These are phyloP conservation scores for Apis dorsata DNA, from an alignment of 1,140 invertebrate species.

Conservation along the genomic window DNA sequence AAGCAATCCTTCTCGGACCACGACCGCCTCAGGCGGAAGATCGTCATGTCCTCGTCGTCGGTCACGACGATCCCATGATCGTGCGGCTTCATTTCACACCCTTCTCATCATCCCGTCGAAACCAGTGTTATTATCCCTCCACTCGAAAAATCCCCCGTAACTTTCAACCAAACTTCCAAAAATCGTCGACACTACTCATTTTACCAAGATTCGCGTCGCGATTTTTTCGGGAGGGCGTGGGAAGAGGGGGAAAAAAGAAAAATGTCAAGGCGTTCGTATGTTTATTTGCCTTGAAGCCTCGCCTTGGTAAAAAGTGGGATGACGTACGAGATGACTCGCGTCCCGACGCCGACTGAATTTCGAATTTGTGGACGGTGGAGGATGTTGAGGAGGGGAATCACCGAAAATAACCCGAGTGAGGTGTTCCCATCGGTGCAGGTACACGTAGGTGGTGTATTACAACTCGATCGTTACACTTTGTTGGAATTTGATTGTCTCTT, in stretches of 20 bases:
- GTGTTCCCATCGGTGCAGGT: conserved; percentile 41
- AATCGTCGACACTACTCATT: neutral
- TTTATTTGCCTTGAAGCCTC: conserved; percentile 1
- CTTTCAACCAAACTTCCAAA: neutral
- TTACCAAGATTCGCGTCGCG: neutral
- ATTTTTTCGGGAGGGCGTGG: neutral
- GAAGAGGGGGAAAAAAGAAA: neutral
- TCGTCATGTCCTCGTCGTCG: conserved; percentile 41
- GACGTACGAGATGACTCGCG: conserved; percentile 47
- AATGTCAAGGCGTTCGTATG: conserved; percentile 35
- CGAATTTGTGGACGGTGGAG: conserved; percentile 48
- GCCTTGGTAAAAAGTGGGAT: conserved; percentile 29
- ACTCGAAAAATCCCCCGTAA: neutral
- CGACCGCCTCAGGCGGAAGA: conserved; percentile 71
- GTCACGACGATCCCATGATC: conserved; percentile 46
- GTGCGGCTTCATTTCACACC: conserved; percentile 44
- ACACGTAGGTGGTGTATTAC: conserved; percentile 48
- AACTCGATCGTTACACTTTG: neutral
- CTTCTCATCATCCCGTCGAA: neutral
- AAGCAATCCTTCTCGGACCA: conserved; percentile 73
- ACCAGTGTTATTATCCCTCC: neutral
- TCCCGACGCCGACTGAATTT: conserved; percentile 63
- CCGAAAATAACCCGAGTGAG: conserved; percentile 67
- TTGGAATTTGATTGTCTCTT: conserved; percentile 22
- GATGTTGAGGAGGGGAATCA: conserved; percentile 31